Evolutionary conservation across 2,797 vertebrate species (phyloP).

Genomic region (Pangasius sanitwongsei): DNA sequence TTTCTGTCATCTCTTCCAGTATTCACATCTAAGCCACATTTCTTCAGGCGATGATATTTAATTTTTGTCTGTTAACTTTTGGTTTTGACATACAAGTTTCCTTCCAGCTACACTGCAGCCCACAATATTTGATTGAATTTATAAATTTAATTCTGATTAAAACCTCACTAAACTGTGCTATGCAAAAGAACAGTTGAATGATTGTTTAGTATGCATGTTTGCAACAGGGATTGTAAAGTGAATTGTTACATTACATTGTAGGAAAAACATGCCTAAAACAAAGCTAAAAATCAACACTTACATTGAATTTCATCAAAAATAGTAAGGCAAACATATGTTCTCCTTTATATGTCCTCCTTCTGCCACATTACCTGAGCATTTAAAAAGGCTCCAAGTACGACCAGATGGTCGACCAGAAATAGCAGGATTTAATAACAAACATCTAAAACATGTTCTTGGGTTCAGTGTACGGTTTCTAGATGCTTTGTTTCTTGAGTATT

Average conservation of each 20-base stretch:
- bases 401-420: constrained; percentile 1
- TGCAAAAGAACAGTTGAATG: background rate
- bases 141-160: too few relatives aligned
- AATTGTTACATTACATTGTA: too few relatives aligned
- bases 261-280: constrained; percentile 71
- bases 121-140: too few relatives aligned
- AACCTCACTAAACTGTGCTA: too few relatives aligned
- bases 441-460: constrained; percentile 22
- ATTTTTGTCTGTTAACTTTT: background rate
- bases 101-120: background rate
- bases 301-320: constrained; percentile 67
- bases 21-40: background rate
- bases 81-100: too few relatives aligned
- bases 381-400: constrained; percentile 48
- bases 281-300: constrained; percentile 64
- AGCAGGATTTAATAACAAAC: background rate
- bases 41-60: background rate
- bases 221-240: background rate
- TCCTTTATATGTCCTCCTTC: constrained; percentile 38
- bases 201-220: background rate
- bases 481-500: background rate
- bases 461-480: constrained; percentile 1
- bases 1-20: too few relatives aligned
- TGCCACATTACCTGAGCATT: constrained; percentile 59
- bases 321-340: constrained; percentile 76